Evolutionary conservation across 2,113 vertebrate species (phyloP).

Genomic region (Oryzias melastigma): DNA sequence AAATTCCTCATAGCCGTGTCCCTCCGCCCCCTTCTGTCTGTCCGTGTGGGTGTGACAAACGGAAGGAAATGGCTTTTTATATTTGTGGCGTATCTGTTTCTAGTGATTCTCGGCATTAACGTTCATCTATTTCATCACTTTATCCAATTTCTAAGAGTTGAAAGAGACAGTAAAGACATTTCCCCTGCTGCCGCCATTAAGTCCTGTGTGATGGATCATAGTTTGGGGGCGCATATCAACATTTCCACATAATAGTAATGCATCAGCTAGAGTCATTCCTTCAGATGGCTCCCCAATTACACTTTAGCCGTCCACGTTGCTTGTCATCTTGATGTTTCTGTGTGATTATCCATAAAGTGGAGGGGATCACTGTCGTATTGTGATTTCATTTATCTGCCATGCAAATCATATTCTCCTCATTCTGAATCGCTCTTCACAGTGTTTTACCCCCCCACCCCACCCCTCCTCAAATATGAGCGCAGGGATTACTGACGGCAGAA

Average conservation of each 20-base stretch:
- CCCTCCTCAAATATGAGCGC: conserved; percentile 3
- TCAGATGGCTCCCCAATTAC: conserved; percentile 56
- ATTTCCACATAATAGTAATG: conserved; percentile 54
- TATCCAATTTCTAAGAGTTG: conserved; percentile 48
- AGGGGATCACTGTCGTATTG: conserved; percentile 22
- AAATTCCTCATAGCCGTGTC: conserved; percentile 19
- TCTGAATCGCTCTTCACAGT: conserved; percentile 1
- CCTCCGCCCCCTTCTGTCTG: conserved; percentile 7
- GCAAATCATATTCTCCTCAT: conserved; percentile 30
- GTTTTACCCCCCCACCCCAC: neutral
- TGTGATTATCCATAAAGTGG: conserved; percentile 25
- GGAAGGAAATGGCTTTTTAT: conserved; percentile 34
- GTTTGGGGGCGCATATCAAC: conserved; percentile 23
- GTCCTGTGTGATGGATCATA: conserved; percentile 28
- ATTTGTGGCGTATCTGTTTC: conserved; percentile 29
- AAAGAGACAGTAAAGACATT: conserved; percentile 48
- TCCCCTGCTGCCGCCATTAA: neutral
- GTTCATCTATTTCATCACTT: conserved; percentile 43
- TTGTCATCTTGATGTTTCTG: conserved; percentile 40
- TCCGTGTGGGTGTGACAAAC: conserved; percentile 22
- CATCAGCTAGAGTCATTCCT: conserved; percentile 55
- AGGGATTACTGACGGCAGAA: conserved; percentile 13
- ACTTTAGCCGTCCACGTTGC: conserved; percentile 35
- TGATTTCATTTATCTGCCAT: conserved; percentile 29
- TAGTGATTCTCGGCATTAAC: conserved; percentile 16